Conservation (phyloP, 2,797 vertebrate genomes). For the Silurus aristotelis region DNA sequence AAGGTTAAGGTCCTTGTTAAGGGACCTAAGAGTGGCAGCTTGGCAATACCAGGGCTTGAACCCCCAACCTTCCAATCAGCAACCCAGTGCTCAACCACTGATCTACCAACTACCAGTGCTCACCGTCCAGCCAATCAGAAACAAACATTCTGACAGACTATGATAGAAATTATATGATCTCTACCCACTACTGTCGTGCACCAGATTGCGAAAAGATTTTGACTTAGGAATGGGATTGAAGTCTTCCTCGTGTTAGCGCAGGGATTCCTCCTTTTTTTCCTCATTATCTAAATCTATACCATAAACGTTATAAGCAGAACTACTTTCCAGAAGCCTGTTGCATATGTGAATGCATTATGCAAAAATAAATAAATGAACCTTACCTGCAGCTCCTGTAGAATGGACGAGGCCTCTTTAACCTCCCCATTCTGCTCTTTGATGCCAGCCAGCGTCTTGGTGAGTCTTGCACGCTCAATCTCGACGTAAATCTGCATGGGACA, state of each 20-base stretch:
- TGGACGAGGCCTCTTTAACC: conserved; percentile 91
- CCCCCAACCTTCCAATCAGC: too few relatives aligned
- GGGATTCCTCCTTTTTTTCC: not conserved
- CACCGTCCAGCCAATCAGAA: too few relatives aligned
- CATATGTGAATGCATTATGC: not conserved
- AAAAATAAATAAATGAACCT: not conserved
- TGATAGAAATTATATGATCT: too few relatives aligned
- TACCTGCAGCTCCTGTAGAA: conserved; percentile 96
- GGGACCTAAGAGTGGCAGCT: too few relatives aligned
- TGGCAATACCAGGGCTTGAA: too few relatives aligned
- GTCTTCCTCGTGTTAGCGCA: not conserved
- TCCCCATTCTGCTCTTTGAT: conserved; percentile 95
- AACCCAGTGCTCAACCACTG: too few relatives aligned
- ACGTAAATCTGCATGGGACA: conserved; percentile 87
- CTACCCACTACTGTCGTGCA: not conserved
- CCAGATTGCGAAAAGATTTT: not conserved
- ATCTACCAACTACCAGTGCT: too few relatives aligned
- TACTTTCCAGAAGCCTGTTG: not conserved
- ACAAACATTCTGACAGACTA: too few relatives aligned
- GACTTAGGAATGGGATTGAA: not conserved
- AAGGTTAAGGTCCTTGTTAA: too few relatives aligned
- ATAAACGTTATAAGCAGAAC: not conserved
- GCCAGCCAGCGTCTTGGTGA: conserved; percentile 90
- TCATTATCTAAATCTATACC: not conserved
- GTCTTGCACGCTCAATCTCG: conserved; percentile 94